phyloP scores from a whole-genome alignment of 2,113 vertebrate species.

The Hippocampus mohnikei region DNA sequence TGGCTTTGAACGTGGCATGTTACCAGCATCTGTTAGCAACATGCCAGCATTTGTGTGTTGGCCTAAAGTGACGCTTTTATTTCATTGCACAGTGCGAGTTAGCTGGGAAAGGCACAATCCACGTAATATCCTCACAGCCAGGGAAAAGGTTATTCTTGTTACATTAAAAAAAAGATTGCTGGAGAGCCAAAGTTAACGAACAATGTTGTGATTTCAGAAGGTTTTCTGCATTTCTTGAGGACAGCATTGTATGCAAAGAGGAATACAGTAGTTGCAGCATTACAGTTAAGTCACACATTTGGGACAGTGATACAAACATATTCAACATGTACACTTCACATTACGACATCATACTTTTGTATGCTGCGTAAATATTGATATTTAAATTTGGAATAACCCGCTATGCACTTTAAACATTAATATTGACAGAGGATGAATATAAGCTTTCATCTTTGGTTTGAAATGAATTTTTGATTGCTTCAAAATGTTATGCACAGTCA shows the following conservation, averaged over 20 bases:
- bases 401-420: neutral
- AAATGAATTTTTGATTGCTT: neutral
- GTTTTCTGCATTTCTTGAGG: neutral
- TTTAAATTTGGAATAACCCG: neutral
- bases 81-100: conserved; percentile 24
- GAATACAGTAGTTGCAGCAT: neutral
- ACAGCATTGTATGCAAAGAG: neutral
- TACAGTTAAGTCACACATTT: neutral
- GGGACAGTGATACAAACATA: neutral
- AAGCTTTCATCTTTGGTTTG: neutral
- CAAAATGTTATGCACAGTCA: neutral
- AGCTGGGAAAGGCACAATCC: conserved; percentile 1
- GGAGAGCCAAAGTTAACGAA: neutral
- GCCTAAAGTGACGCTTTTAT: conserved; percentile 15
- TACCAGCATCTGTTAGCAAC: neutral
- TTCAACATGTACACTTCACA: neutral
- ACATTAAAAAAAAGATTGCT: conserved; percentile 9
- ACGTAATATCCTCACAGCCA: conserved; percentile 11
- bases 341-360: neutral
- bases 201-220: neutral
- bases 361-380: neutral
- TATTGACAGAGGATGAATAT: neutral
- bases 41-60: conserved; percentile 14
- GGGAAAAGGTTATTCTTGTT: conserved; percentile 14
- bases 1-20: too few relatives aligned